Conservation (phyloP, 1,140 invertebrate genomes). For the Oryctes rhinoceros region DNA sequence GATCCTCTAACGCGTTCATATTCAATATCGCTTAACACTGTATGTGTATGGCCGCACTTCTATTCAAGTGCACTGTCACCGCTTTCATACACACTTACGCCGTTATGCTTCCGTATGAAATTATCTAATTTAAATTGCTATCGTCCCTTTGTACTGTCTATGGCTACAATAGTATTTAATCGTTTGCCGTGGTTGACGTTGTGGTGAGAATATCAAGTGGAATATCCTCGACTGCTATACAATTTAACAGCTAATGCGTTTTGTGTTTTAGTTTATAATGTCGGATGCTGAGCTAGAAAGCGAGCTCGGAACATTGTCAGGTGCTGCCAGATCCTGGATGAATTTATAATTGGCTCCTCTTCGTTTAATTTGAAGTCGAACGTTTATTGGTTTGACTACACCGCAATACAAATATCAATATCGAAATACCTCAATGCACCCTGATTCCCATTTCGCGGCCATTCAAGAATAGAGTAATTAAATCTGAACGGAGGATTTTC, state of each 20-base stretch:
- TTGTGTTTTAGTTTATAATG: slow-evolving; percentile 11
- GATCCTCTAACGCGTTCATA: too few relatives aligned
- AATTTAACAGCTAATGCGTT: slow-evolving; percentile 6
- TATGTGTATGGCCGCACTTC: too few relatives aligned
- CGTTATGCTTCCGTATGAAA: neutral
- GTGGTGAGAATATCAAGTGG: slow-evolving; percentile 9
- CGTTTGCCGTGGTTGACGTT: neutral
- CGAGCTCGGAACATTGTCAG: neutral
- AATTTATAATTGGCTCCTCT: neutral
- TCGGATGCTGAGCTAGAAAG: neutral
- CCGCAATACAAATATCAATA: too few relatives aligned
- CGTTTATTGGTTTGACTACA: too few relatives aligned
- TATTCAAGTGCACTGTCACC: too few relatives aligned
- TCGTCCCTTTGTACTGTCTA: neutral
- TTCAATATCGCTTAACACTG: too few relatives aligned
- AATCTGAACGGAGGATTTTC: too few relatives aligned
- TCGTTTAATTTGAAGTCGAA: neutral
- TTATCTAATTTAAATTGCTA: slow-evolving; percentile 20
- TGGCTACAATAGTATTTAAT: neutral
- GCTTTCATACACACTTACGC: too few relatives aligned
- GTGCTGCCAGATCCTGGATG: neutral
- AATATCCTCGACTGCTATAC: neutral
- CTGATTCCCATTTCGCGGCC: too few relatives aligned
- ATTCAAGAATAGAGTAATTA: too few relatives aligned
- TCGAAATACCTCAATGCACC: too few relatives aligned